These are phyloP conservation scores for Sparus aurata DNA, from an alignment of 2,797 vertebrate genomes.

Conservation along the genomic window DNA sequence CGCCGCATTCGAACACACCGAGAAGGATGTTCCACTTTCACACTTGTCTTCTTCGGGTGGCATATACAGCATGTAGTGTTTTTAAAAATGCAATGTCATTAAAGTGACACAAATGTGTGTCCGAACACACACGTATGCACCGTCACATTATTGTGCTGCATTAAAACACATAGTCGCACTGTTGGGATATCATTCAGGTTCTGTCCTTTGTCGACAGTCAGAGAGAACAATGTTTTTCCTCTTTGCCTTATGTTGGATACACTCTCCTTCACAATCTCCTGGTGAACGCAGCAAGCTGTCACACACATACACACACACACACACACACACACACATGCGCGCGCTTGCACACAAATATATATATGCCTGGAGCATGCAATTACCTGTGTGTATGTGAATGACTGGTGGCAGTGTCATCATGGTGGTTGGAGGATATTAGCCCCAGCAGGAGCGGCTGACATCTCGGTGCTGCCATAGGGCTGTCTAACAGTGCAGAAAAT, in stretches of 20 bases:
- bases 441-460: conserved; percentile 77
- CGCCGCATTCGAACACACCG: conserved; percentile 10
- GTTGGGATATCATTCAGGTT: conserved; percentile 11
- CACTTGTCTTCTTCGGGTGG: conserved; percentile 5
- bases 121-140: conserved; percentile 9
- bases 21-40: conserved; percentile 32
- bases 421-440: conserved; percentile 77
- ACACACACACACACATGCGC: conserved; percentile 10
- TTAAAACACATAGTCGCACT: neutral
- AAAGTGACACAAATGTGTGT: conserved; percentile 12
- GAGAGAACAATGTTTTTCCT: conserved; percentile 23
- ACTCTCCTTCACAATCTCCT: conserved; percentile 39
- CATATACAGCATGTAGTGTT: conserved; percentile 11
- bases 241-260: conserved; percentile 30
- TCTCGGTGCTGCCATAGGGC: conserved; percentile 73
- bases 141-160: conserved; percentile 1
- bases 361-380: conserved; percentile 76
- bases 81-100: conserved; percentile 37
- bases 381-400: conserved; percentile 76
- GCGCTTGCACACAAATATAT: conserved; percentile 25
- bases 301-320: conserved; percentile 7
- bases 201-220: conserved; percentile 12
- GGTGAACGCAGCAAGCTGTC: conserved; percentile 37
- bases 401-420: conserved; percentile 75
- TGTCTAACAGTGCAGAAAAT: conserved; percentile 87